Evolutionary conservation across 2,888 invertebrate species (phyloP).

Genomic region (Callyntrura guangdongensis): DNA sequence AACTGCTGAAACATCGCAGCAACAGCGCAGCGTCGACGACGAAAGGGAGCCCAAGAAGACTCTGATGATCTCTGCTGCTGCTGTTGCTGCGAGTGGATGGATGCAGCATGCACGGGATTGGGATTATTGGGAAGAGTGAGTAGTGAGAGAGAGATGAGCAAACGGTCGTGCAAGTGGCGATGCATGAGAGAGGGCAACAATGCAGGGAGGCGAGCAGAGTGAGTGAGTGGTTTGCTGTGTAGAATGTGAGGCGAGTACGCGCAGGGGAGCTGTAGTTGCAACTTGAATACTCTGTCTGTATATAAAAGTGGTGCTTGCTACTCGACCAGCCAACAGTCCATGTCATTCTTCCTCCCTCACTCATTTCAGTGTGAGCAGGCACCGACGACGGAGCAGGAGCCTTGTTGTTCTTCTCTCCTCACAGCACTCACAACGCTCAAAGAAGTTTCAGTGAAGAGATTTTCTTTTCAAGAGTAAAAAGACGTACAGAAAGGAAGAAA

Average conservation of each 20-base stretch:
- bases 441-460: background rate
- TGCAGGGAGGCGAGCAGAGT: background rate
- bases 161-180: background rate
- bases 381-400: constrained; percentile 41
- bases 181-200: background rate
- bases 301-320: constrained; percentile 52
- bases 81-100: no score
- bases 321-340: constrained; percentile 66
- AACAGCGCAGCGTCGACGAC: background rate
- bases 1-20: background rate
- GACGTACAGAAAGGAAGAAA: background rate
- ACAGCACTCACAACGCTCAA: background rate
- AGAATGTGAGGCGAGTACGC: background rate
- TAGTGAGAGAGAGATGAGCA: no score
- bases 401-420: constrained; percentile 49
- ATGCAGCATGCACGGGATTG: no score
- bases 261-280: background rate
- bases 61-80: no score
- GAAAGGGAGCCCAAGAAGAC: no score
- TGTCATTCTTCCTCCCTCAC: constrained; percentile 70
- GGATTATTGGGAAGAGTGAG: no score
- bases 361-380: constrained; percentile 70
- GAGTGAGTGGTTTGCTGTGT: background rate
- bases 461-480: no score
- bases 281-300: constrained; percentile 27